Evolutionary conservation across 1,140 invertebrate genomes (phyloP).

Genomic region (Hyphantria cunea): DNA sequence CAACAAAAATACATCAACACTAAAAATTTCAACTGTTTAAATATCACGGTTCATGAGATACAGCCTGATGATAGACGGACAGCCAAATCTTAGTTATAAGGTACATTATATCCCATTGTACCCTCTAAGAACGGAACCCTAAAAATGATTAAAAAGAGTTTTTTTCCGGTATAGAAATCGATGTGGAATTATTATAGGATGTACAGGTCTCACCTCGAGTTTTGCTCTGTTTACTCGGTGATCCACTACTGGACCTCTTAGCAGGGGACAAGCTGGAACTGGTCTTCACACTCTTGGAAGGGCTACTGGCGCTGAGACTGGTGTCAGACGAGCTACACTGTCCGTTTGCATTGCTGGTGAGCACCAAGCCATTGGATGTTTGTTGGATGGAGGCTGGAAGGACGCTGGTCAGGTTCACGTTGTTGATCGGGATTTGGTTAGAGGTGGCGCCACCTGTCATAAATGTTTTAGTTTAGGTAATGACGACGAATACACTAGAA

Average conservation of each 20-base stretch:
- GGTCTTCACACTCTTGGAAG: conserved; percentile 92
- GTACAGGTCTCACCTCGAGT: conserved; percentile 84
- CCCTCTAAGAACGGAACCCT: too few species aligned
- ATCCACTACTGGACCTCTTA: conserved; percentile 92
- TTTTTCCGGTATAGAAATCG: too few species aligned
- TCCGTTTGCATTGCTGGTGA: conserved; percentile 70
- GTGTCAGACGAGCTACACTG: conserved; percentile 79
- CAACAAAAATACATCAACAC: too few species aligned
- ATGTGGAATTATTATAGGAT: too few species aligned
- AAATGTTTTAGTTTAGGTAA: too few species aligned
- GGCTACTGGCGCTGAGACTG: conserved; percentile 87
- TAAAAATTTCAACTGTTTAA: too few species aligned
- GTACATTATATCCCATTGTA: too few species aligned
- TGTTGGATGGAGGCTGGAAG: conserved; percentile 63
- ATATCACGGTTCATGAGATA: too few species aligned
- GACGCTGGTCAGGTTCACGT: conserved; percentile 58
- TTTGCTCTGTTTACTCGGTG: conserved; percentile 89
- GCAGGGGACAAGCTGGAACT: conserved; percentile 92
- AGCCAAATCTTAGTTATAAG: too few species aligned
- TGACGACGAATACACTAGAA: too few species aligned
- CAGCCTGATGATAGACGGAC: too few species aligned
- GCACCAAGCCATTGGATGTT: conserved; percentile 62
- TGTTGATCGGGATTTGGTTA: conserved; percentile 68
- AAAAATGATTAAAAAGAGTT: too few species aligned
- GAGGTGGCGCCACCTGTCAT: conserved; percentile 57